Base-by-base conservation (phyloP, 2,797 vertebrate genomes). In the Anguilla obscura region DNA sequence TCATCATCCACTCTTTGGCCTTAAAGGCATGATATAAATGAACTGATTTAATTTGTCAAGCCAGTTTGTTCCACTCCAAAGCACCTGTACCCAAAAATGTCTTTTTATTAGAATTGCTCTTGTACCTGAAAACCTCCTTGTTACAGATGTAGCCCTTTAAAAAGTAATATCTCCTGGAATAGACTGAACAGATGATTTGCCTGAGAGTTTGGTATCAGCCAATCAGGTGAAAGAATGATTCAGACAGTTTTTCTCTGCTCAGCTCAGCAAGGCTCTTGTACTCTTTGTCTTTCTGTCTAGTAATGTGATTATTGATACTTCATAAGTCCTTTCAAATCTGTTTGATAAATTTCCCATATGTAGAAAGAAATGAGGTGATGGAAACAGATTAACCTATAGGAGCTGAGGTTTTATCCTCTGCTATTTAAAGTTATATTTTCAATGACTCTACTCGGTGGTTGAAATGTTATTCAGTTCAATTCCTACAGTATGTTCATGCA, bases 301-400 rank as follows among this genome's bases (percentile, higher is more conserved):
- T 63, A 85, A 85, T 85, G n/a, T 30, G 84, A 85, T 63, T 85
- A 27, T 45, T 79, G 33, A 63, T 66, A 21, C 33, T 48, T 52
- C 27, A n/a, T 86, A 86, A 86, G 58, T 63, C 60, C 48, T 71
- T 69, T 21, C 21, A 45, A 33, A 86, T 71, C 58, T 86, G 36
- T 71, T 71, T 40, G 50, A 63, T 54, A 36, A 10, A 86, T 86
- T 66, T 6, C 85, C 60, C 36, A 50, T 69, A 71, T 45, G 60
- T 45, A 27, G 36, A 50, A 74, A 85, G 21, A 86, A 86, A 66
- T 27, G 45, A 69, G 33, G 30, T 5, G 30, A 18, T 48, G 54
- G 40, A 36, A 60, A 18, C 50, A 52, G 84, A 60, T 63, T 85
- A 85, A 58, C 24, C 33, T 36, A 21, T 63, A 30, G 52, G 50